Evolutionary conservation across 2,113 vertebrate genomes (phyloP), one percentile per base, ranked within the genome.

Genomic region (Xiphophorus couchianus): DNA sequence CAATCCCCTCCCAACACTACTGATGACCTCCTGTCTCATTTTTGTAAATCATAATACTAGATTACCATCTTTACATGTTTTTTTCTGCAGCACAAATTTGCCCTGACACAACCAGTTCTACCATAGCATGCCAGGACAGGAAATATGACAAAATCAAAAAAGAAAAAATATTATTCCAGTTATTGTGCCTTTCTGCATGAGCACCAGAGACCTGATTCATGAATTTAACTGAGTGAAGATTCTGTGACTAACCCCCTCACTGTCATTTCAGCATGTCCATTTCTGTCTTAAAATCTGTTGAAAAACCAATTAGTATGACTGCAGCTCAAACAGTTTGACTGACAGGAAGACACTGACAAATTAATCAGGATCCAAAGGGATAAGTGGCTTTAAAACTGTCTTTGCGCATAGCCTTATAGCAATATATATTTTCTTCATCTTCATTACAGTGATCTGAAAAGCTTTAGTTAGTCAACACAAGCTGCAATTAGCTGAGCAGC

Each of bases 291-390:
- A 84, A 83, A 80, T 37, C 69, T 39, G 51, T 71, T 22, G 58
- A 80, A 84, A 85, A 90, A 88, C 89, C 89, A 85, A 87, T 87
- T 81, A 87, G 76, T 25, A 0, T 27, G 74, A 7, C 39, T 31
- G 66, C 63, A 73, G 84, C 88, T 90, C 86, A 88, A 87, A 88
- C 71, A 13, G 25, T 72, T 37, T 90, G 86, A 90, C 76, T 85
- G 86, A 85, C 84, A 82, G 83, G 71, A 80, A 83, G 83, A 62
- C 72, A 14, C 77, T 72, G 67, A 86, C 80, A 84, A 84, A 83
- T 85, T 83, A 86, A 88, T 84, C 80, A 82, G 76, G 39, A 35
- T 90, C 86, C 86, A 80, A 74, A 78, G 83, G 84, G 86, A 90
- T 84, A 77, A 81, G 88, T 82, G 82, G 82, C 78, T 83, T 80